Evolutionary conservation across 2,888 invertebrate species (phyloP), one percentile per base, ranked within the genome.

Genomic region (Pardosa pseudoannulata): DNA sequence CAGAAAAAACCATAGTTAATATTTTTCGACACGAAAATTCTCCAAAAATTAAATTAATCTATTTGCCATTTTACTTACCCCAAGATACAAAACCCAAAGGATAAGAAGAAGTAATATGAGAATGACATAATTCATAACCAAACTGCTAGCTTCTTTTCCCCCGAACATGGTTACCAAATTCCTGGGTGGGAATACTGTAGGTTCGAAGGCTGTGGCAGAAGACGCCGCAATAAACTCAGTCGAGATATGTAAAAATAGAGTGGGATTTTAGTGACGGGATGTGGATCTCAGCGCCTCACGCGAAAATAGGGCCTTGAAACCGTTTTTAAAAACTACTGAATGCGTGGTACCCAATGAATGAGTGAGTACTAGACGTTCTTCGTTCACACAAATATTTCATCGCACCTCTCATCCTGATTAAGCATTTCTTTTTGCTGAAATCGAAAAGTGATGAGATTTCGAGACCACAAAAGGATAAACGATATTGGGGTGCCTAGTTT

Each of bases 81-180:
- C 85, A 11, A 86, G 78, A 31, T 88, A 88, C 32, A 88, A 67
- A 31, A 79, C 73, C 88, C 88, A 88, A 5, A 88, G 73, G 29
- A 88, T 88, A 11, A 88, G 68, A 19, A 88, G 56, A 13, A 88
- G 64, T 23, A 86, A 65, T 67, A 88, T 88, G 46, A 88, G 81
- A 41, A 88, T 79, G n/a, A 88, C 86, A 67, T 88, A 88, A 68
- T 88, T 88, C 68, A 88, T 88, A 71, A 88, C 81, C 78, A 88
- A 75, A 70, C 88, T 88, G 67, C 65, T 78, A 6, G 86, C 88
- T 78, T 88, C 88, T 41, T 79, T 85, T 46, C 81, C 79, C 32
- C 75, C 87, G 62, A 83, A 68, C 79, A 85, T 85, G 74, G 31
- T 50, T 28, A 19, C 62, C 28, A 56, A 64, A 32, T 46, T 39